Evolutionary conservation across 1,140 invertebrate genomes (phyloP), one percentile per base, ranked within the genome.

Genomic region (Aplysia californica): DNA sequence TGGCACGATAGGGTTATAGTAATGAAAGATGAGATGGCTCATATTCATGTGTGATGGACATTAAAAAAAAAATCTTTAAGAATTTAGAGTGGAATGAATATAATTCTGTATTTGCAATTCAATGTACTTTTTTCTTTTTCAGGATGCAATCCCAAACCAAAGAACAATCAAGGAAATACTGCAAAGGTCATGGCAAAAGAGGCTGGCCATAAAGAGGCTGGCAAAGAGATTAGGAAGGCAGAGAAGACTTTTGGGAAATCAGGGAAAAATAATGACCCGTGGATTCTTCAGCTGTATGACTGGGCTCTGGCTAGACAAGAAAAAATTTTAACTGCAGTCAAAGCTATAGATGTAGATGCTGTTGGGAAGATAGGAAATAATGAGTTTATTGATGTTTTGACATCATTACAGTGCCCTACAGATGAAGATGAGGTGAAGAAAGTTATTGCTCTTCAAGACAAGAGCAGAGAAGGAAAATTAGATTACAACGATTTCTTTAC

Each of bases 141-240:
- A 90, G 90, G 90, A 58, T 89, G 88, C 69, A 91, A 91, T 80
- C 88, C 89, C 0, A 90, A 90, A 80, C 78, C 81, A 33, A 91
- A 91, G 79, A 90, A 90, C 72, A 84, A 83, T 78, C 87, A 88
- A 66, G 90, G 89, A 15, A 77, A 84, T 38, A 83, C 82, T 36
- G 82, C 89, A 20, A 86, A 82, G 79, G 68, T 79, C 18, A 79
- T 90, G 33, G 89, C 89, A 33, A 90, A 91, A 78, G 89, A 89
- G 55, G 85, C 82, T 58, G 87, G 86, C 1, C 82, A 88, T 66
- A 91, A 91, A 80, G 88, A 88, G 56, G 85, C 87, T 3, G 77
- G 81, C 20, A 90, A 90, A 77, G 89, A 90, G 80, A 81, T 84
- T 64, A 78, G 84, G 33, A 90, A 90, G 81, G 90, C 84, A 31